phyloP scores from a whole-genome alignment of 2,888 invertebrate genomes.

The Dione vanillae region DNA sequence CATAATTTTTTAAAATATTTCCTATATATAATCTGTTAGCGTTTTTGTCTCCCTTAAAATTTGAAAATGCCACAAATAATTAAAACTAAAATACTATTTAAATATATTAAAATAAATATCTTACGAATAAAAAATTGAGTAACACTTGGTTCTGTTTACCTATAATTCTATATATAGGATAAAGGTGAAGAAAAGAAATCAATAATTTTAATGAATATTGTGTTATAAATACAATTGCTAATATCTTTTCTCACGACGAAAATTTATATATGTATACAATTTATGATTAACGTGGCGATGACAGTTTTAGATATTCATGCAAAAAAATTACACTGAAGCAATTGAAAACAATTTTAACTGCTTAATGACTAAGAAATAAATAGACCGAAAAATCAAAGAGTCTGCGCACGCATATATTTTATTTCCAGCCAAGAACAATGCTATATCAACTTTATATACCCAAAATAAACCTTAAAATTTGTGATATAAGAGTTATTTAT shows the following conservation, averaged over 20 bases:
- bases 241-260: background rate
- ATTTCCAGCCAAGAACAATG: conserved; percentile 45
- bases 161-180: too few relatives aligned
- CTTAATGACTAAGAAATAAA: conserved; percentile 70
- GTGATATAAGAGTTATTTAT: conserved; percentile 10
- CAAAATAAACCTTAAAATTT: conserved; percentile 26
- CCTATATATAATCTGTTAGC: too few relatives aligned
- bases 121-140: too few relatives aligned
- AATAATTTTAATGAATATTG: background rate
- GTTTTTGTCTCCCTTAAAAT: too few relatives aligned
- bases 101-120: too few relatives aligned
- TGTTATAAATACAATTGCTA: background rate
- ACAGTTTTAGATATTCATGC: background rate
- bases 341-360: conserved; percentile 45
- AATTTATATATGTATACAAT: background rate
- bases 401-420: conserved; percentile 58
- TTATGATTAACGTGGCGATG: background rate
- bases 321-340: conserved; percentile 7
- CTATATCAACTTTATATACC: conserved; percentile 26
- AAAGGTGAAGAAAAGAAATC: too few relatives aligned
- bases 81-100: too few relatives aligned
- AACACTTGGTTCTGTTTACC: too few relatives aligned
- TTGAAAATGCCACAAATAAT: too few relatives aligned
- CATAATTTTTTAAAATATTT: too few relatives aligned
- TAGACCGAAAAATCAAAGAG: conserved; percentile 76